A percentile compares a stretch with the other conserved stretches of the same genome.
Conservation (phyloP, 2,888 invertebrate species). For the Gortyna flavago region DNA sequence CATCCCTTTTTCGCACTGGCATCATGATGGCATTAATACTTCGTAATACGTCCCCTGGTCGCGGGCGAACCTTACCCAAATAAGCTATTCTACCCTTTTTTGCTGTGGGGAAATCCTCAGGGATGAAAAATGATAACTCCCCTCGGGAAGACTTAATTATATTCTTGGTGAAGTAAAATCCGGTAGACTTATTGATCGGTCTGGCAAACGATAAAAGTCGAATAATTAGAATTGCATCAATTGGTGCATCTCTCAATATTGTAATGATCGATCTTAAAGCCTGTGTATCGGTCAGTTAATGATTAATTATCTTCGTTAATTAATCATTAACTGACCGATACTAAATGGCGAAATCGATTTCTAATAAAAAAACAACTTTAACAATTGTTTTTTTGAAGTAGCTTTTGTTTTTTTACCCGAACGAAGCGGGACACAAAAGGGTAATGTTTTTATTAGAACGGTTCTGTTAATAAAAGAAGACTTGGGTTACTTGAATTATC, state of each 20-base stretch:
- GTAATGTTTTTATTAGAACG: not conserved
- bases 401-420: not conserved
- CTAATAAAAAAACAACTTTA: not conserved
- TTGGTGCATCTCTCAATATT: not conserved
- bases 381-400: not conserved
- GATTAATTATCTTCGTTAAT: no score
- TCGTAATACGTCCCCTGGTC: no score
- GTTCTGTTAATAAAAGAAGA: not conserved
- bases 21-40: no score
- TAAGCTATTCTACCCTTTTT: not conserved
- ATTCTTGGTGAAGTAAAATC: not conserved
- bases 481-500: not conserved
- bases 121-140: not conserved
- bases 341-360: not conserved
- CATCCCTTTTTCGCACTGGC: no score
- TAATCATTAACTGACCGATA: not conserved
- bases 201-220: not conserved
- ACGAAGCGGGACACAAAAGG: not conserved
- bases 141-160: not conserved
- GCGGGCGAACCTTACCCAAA: not conserved
- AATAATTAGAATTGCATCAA: not conserved
- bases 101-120: not conserved
- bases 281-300: not conserved
- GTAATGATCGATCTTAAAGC: not conserved
- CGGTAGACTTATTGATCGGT: not conserved